Percentiles rank a stretch among this genome's conserved stretches.
Conservation (phyloP, 2,797 vertebrate genomes). For the Anableps anableps region DNA sequence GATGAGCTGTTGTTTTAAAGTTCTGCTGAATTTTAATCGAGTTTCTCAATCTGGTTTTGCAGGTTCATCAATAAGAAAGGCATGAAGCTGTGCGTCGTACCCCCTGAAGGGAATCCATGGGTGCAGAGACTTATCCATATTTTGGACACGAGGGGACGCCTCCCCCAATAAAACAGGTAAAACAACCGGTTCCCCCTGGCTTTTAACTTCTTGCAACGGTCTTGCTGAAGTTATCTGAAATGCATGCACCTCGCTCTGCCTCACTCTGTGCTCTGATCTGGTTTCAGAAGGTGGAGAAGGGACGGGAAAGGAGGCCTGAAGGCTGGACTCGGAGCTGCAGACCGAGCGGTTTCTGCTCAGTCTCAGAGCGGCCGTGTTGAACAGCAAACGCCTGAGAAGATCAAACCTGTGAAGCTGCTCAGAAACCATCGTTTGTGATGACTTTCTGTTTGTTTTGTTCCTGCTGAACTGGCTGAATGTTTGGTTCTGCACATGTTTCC, state of each 20-base stretch:
- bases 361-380: too few relatives aligned
- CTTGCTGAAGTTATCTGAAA: not conserved
- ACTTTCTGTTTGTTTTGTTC: not conserved
- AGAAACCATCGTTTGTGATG: not conserved
- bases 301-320: not conserved
- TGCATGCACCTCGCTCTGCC: not conserved
- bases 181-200: not conserved
- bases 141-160: conserved; percentile 22
- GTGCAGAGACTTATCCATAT: not conserved
- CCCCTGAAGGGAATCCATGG: not conserved
- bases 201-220: not conserved
- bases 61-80: conserved; percentile 37
- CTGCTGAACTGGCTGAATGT: not conserved
- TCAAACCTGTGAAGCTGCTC: not conserved
- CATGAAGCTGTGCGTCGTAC: conserved; percentile 41
- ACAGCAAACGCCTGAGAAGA: not conserved
- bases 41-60: not conserved
- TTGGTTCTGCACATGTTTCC: not conserved
- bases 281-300: not conserved
- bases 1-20: not conserved
- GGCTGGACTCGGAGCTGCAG: not conserved
- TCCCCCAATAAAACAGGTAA: not conserved
- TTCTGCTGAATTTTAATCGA: not conserved
- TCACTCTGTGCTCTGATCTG: not conserved
- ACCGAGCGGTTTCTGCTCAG: not conserved